Base-by-base conservation (phyloP, 2,888 invertebrate species). In the Micropterix aruncella region DNA sequence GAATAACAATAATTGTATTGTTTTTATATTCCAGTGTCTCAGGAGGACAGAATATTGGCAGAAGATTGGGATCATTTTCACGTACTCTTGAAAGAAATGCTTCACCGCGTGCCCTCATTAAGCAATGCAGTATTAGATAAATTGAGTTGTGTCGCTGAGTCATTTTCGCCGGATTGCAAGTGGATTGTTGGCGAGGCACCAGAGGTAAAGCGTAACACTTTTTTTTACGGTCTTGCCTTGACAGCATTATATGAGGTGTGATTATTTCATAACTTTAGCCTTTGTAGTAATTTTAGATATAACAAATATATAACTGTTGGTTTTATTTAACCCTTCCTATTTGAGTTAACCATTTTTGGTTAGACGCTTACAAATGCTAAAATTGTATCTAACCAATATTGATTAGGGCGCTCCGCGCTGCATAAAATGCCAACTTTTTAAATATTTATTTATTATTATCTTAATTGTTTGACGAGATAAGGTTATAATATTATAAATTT, bases 1-100 rank as follows among this genome's bases (percentile, higher is more conserved):
- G n/a, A n/a, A n/a, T n/a, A n/a, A n/a, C n/a, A n/a, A n/a, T n/a
- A n/a, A n/a, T n/a, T n/a, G n/a, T n/a, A n/a, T n/a, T n/a, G 46
- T 40, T 44, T 43, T 46, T 41, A 47, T 19, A 45, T 51, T 57
- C 44, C 53, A 79, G 77, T 77, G 15, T 74, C 69, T 16, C 73
- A 76, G 45, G 63, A 74, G 16, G 78, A 82, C 40, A 71, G 86
- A 9, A 74, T 79, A 55, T 70, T 88, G 27, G 79, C 83, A 0
- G 85, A 89, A 56, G 95, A 96, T 63, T 97, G 96, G 96, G 96
- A 97, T 62, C 92, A 93, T 56, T 97, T 97, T 64, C 89, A 94
- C 57, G 75, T 86, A 38, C 66, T 95, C 39, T 72, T 97, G 19
- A 88, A 92, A 52, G 81, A 91, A 57, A 70, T 95, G 53, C 66